Conservation (phyloP, 2,113 vertebrate species). For the Sphyrna mokarran region DNA sequence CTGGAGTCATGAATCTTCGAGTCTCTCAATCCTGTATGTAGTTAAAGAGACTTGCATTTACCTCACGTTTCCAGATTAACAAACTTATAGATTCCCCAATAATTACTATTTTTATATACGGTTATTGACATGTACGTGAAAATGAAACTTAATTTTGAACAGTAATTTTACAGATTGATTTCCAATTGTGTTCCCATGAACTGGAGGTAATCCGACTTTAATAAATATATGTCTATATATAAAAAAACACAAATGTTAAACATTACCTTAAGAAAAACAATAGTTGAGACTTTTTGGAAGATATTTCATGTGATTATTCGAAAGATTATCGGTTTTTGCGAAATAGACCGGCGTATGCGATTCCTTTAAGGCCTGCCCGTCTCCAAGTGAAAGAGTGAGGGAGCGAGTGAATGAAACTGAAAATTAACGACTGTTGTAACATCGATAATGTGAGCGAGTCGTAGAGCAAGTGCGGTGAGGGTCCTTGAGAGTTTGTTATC, state of each 20-base stretch:
- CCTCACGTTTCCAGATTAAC: background rate
- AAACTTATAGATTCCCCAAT: background rate
- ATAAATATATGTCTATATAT: background rate
- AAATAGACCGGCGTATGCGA: background rate
- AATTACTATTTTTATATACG: background rate
- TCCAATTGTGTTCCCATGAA: background rate
- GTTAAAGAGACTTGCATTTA: background rate
- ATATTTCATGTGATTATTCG: background rate
- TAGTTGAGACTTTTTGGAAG: background rate
- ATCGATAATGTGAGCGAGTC: conserved; percentile 22
- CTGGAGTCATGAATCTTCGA: no score
- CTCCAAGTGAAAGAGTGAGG: background rate
- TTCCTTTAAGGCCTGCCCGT: background rate
- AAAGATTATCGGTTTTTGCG: background rate
- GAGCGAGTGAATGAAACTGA: conserved; percentile 36
- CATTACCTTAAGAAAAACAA: background rate
- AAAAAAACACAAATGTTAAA: background rate
- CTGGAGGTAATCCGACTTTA: background rate
- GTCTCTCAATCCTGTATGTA: background rate
- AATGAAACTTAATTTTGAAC: background rate
- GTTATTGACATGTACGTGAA: background rate
- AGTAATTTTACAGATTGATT: background rate
- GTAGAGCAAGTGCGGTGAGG: background rate
- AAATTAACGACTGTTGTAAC: conserved; percentile 34
- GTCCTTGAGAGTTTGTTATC: background rate